phyloP scores from a whole-genome alignment of 2,888 invertebrate species.

The Cryptophagus acutangulus region DNA sequence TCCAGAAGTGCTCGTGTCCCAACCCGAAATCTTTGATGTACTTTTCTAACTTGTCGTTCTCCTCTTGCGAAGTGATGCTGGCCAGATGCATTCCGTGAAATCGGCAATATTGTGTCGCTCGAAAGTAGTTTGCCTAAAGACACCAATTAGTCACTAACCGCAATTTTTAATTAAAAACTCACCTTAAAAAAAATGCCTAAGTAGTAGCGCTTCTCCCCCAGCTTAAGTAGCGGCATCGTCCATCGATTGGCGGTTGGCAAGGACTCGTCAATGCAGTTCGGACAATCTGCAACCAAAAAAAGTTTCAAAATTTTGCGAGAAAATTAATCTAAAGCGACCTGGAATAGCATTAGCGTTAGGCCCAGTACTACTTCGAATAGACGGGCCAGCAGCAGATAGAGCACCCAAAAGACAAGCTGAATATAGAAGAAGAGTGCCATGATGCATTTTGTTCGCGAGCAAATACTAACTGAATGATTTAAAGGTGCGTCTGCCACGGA shows the following conservation, averaged over 20 bases:
- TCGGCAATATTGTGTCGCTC: slow-evolving; percentile 85
- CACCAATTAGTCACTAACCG: slow-evolving; percentile 4
- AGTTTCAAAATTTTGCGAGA: not conserved
- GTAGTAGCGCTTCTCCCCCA: slow-evolving; percentile 85
- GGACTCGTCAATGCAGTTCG: slow-evolving; percentile 74
- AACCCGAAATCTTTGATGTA: slow-evolving; percentile 85
- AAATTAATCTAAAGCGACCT: slow-evolving; percentile 1
- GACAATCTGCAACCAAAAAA: slow-evolving; percentile 60
- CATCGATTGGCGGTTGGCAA: slow-evolving; percentile 60
- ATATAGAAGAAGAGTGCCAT: slow-evolving; percentile 19
- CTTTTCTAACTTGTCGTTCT: slow-evolving; percentile 85
- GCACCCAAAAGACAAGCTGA: slow-evolving; percentile 26
- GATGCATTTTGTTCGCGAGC: slow-evolving; percentile 19
- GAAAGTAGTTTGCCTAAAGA: slow-evolving; percentile 87
- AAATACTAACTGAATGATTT: slow-evolving; percentile 11
- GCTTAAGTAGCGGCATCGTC: slow-evolving; percentile 85
- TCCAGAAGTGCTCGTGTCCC: slow-evolving; percentile 91
- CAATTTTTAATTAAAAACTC: slow-evolving; percentile 35
- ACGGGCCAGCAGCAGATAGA: slow-evolving; percentile 29
- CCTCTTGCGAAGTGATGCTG: slow-evolving; percentile 83
- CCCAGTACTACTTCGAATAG: slow-evolving; percentile 2
- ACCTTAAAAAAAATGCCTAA: slow-evolving; percentile 93
- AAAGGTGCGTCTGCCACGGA: slow-evolving; percentile 7
- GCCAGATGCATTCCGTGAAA: slow-evolving; percentile 93
- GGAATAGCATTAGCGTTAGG: slow-evolving; percentile 3